Evolutionary conservation across 2,113 vertebrate genomes (phyloP).

Genomic region (Ophthalmolycus amberensis): DNA sequence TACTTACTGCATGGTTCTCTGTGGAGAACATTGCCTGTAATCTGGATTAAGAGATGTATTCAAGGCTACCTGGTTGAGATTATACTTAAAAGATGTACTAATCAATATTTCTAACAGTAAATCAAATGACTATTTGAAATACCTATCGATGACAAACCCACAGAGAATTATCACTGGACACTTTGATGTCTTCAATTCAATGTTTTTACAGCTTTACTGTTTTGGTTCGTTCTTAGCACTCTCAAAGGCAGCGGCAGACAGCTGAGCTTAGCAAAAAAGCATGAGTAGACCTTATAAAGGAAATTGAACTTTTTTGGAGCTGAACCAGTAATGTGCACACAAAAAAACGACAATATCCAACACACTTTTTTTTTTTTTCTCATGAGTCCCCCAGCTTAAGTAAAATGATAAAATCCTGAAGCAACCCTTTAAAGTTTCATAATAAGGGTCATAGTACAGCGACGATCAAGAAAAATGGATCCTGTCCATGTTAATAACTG

Average conservation of each 20-base stretch:
- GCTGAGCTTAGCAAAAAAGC: neutral
- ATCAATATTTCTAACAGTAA: neutral
- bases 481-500: constrained; percentile 54
- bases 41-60: constrained; percentile 23
- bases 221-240: constrained; percentile 1
- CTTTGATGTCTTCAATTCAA: neutral
- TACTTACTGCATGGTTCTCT: constrained; percentile 22
- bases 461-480: constrained; percentile 35
- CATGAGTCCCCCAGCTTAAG: neutral
- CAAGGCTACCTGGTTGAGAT: constrained; percentile 15
- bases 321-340: neutral
- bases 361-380: no score
- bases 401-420: constrained; percentile 6
- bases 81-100: neutral
- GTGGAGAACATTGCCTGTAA: constrained; percentile 2
- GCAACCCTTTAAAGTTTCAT: constrained; percentile 18
- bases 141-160: neutral
- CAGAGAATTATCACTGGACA: neutral
- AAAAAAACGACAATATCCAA: neutral
- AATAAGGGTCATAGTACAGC: neutral
- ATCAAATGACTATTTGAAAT: neutral
- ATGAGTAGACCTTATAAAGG: neutral
- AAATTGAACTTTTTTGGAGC: neutral
- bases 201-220: neutral
- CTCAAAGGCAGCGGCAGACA: neutral